phyloP scores from a whole-genome alignment of 2,113 vertebrate species.

The Rhegmatorhina hoffmannsi region DNA sequence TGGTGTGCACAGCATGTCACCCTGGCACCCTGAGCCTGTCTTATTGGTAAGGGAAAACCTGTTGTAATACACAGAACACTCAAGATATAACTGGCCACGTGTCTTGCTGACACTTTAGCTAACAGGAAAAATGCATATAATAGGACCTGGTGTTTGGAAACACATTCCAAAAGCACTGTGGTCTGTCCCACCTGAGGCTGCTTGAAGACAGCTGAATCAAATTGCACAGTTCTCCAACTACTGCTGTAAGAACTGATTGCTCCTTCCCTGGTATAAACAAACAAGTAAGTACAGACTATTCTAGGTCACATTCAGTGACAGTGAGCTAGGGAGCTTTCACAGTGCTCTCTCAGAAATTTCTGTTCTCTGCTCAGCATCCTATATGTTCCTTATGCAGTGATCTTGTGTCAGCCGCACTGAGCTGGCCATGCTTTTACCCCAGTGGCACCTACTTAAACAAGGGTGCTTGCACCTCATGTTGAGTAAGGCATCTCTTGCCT shows the following conservation, averaged over 20 bases:
- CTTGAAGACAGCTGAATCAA: neutral
- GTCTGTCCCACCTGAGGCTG: neutral
- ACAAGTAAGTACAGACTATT: neutral
- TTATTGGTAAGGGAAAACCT: neutral
- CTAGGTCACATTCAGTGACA: neutral
- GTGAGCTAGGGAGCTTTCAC: neutral
- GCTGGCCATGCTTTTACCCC: neutral
- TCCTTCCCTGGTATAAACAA: neutral
- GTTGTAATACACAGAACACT: neutral
- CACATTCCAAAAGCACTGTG: neutral
- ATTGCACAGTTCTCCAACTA: fast-evolving
- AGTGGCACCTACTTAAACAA: fast-evolving
- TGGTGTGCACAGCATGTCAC: neutral
- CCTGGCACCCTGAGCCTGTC: neutral
- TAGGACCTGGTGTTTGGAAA: neutral
- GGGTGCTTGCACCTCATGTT: fast-evolving
- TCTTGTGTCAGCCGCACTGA: neutral
- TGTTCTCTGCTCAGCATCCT: neutral
- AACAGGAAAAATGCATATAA: neutral
- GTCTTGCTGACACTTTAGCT: neutral
- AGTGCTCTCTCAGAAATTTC: neutral
- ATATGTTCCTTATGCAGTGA: neutral
- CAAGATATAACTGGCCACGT: neutral
- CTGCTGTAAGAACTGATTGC: neutral
- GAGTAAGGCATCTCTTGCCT: neutral